A percentile compares a stretch with the other conserved stretches of the same genome.
These are phyloP conservation scores for Lissocephala sabroskyi DNA, from an alignment of 2,888 invertebrate species.

Conservation along the genomic window DNA sequence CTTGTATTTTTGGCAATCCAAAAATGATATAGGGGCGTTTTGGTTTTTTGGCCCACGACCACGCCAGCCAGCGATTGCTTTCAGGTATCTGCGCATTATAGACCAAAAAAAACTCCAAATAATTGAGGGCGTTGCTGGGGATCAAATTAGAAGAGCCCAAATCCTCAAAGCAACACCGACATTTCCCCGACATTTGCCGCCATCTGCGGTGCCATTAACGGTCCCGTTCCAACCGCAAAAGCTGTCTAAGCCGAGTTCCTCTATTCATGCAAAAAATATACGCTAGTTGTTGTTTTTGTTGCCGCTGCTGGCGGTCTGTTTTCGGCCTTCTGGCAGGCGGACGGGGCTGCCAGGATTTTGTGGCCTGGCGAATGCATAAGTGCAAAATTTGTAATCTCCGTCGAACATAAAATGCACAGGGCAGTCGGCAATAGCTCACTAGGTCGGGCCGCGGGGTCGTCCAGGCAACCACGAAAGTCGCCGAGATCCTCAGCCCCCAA, in stretches of 20 bases:
- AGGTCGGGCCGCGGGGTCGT: too few relatives aligned
- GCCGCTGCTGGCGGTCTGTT: too few relatives aligned
- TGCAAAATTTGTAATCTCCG: conserved; percentile 60
- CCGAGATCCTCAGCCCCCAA: too few relatives aligned
- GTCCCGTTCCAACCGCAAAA: conserved; percentile 47
- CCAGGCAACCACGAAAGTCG: too few relatives aligned
- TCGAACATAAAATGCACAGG: conserved; percentile 2
- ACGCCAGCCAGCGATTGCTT: too few relatives aligned
- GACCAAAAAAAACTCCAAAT: conserved; percentile 6
- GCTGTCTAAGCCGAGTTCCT: conserved; percentile 49
- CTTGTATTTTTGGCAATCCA: too few relatives aligned
- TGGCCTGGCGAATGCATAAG: conserved; percentile 34
- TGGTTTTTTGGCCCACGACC: too few relatives aligned
- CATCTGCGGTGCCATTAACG: conserved; percentile 33
- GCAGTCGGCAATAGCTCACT: background rate
- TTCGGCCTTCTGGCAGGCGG: too few relatives aligned
- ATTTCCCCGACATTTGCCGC: background rate
- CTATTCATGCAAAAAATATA: too few relatives aligned
- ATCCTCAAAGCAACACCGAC: conserved; percentile 43
- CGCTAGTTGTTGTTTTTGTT: too few relatives aligned
- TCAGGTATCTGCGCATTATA: background rate
- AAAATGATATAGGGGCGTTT: too few relatives aligned
- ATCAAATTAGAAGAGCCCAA: conserved; percentile 37
- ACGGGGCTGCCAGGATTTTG: too few relatives aligned
- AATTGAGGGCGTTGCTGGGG: conserved; percentile 18